Evolutionary conservation across 2,113 vertebrate genomes (phyloP), one percentile per base, ranked within the genome.

Genomic region (Charina bottae): DNA sequence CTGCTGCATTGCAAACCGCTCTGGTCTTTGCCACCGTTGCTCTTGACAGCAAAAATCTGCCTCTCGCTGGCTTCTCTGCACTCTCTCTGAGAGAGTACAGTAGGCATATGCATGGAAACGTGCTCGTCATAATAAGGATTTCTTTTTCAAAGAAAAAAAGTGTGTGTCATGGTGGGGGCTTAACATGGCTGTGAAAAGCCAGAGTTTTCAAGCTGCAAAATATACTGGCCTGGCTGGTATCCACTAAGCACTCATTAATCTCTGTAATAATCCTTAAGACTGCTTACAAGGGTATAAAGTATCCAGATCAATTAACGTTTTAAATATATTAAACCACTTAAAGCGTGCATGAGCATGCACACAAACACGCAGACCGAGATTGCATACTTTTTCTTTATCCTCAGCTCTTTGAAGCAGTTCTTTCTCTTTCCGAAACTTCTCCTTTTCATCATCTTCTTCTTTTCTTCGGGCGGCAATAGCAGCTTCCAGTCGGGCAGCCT

Each of bases 401-500:
- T 96, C 97, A 55, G 97, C 96, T 97, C 98, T 98, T 12, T 95
- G 94, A 21, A 97, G 83, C 1, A 87, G 90, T 92, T 99, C 98
- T 92, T 96, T 98, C 56, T 98, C 97, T 86, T 95, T 98, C 96
- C 97, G 97, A 6, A 97, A 97, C 95, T 95, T 98, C 90, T 98
- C 93, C 92, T 96, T 96, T 72, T 98, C 97, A 58, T 98, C 95
- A 93, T 98, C 96, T 94, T 98, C 97, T 93, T 98, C 97, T 92
- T 96, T 98, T 94, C 97, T 98, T 96, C 98, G 96, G 83, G 97
- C 96, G 95, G 97, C 97, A 88, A 98, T 96, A 89, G 98, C 97
- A 94, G 98, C 98, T 97, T 99, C 98, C 54, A 99, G 96, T 93
- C 93, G 96, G 2, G 97, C 97, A 93, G 98, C 96, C 96, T 99